Percentiles rank a stretch among this genome's conserved stretches.
These are phyloP conservation scores for Dione juno DNA, from an alignment of 2,888 invertebrate species.

Conservation along the genomic window DNA sequence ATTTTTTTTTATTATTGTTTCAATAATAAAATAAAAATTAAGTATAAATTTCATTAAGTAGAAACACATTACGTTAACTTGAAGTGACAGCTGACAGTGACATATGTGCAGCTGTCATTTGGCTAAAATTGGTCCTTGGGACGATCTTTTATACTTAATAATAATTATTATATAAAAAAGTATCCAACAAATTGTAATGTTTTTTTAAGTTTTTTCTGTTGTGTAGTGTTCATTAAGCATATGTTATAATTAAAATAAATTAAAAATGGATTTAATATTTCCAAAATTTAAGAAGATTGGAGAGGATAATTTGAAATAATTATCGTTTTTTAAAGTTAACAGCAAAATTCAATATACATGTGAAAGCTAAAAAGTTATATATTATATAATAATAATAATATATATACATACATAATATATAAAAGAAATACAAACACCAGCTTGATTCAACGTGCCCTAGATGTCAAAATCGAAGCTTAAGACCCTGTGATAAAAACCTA, in stretches of 20 bases:
- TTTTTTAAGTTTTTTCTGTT: neutral
- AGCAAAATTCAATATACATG: constrained; percentile 62
- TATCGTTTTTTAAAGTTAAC: constrained; percentile 53
- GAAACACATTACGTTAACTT: constrained; percentile 8
- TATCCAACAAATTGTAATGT: neutral
- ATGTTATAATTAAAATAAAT: neutral
- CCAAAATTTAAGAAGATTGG: neutral
- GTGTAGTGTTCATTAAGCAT: constrained; percentile 1
- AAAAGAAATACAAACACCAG: constrained; percentile 44
- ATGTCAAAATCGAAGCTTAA: constrained; percentile 54
- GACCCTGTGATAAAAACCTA: constrained; percentile 79
- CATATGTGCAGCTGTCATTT: constrained; percentile 35
- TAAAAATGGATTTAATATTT: neutral
- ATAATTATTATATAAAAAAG: neutral
- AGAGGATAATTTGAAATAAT: constrained; percentile 5
- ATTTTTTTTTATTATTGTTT: neutral
- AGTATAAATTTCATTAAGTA: constrained; percentile 16
- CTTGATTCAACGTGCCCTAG: constrained; percentile 50
- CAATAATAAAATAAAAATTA: constrained; percentile 3
- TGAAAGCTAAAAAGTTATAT: constrained; percentile 23
- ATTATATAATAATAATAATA: constrained; percentile 36
- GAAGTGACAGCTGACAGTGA: constrained; percentile 11
- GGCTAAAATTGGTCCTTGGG: constrained; percentile 46
- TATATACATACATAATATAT: constrained; percentile 39
- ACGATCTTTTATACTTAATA: constrained; percentile 17